Evolutionary conservation across 2,888 invertebrate species (phyloP).

Genomic region (Lasioglossum figueresi): DNA sequence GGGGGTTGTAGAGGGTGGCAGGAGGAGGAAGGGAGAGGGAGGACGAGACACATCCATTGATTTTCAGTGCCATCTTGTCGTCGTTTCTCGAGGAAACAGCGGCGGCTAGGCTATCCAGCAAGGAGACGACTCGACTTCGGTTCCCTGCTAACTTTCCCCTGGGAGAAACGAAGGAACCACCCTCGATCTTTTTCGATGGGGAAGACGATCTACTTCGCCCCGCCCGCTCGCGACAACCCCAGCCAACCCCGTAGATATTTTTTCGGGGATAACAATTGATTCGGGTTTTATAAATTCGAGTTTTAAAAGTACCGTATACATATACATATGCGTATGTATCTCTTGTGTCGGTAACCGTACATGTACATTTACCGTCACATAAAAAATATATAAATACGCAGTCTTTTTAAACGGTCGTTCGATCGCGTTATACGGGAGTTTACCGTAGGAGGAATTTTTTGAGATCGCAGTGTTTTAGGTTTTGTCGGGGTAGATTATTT

Average conservation of each 20-base stretch:
- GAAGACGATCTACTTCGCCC: slow-evolving; percentile 38
- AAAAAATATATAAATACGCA: too few relatives aligned
- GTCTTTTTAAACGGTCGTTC: background rate
- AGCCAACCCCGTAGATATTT: background rate
- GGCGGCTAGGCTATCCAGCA: slow-evolving; percentile 24
- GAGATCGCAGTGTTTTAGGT: background rate
- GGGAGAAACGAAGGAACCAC: slow-evolving; percentile 41
- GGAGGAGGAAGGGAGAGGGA: slow-evolving; percentile 52
- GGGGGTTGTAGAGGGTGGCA: slow-evolving; percentile 30
- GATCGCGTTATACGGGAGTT: too few relatives aligned
- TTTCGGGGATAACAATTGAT: slow-evolving; percentile 19
- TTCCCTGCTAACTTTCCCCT: slow-evolving; percentile 44
- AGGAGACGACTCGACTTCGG: slow-evolving; percentile 37
- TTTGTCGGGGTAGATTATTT: too few relatives aligned
- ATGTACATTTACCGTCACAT: too few relatives aligned
- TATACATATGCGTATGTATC: too few relatives aligned
- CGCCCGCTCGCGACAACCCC: slow-evolving; percentile 14
- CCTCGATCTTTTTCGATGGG: slow-evolving; percentile 30
- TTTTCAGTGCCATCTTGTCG: slow-evolving; percentile 84
- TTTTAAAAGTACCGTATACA: background rate
- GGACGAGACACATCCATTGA: slow-evolving; percentile 79
- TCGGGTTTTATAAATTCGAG: slow-evolving; percentile 27
- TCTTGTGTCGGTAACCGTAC: too few relatives aligned
- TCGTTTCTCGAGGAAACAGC: slow-evolving; percentile 74
- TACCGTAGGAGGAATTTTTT: too few relatives aligned